Percentiles rank a stretch among this genome's conserved stretches.
These are phyloP conservation scores for Drosophila stalkeri DNA, from an alignment of 2,888 invertebrate species.

Conservation along the genomic window DNA sequence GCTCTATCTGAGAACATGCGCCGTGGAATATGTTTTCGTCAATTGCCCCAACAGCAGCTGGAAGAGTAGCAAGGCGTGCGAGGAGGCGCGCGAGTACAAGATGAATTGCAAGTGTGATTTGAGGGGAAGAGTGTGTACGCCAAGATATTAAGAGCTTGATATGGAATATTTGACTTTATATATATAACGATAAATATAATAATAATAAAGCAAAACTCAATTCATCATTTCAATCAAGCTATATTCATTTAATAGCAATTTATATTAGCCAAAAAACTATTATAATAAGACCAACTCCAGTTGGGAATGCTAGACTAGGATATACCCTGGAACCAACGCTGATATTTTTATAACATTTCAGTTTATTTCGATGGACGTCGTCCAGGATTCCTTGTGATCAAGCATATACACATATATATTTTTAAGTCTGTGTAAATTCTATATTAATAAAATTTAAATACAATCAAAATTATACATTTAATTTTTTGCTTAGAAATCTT, in stretches of 20 bases:
- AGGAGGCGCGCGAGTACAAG: conserved; percentile 36
- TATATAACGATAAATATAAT: too few species aligned
- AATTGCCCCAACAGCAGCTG: conserved; percentile 60
- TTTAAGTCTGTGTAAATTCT: too few species aligned
- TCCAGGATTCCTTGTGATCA: too few species aligned
- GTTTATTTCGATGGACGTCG: too few species aligned
- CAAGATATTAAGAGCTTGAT: neutral
- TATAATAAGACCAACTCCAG: neutral
- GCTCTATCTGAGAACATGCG: conserved; percentile 40
- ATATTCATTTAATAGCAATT: neutral
- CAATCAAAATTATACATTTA: neutral
- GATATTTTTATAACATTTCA: too few species aligned
- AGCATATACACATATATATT: too few species aligned
- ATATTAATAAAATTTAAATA: neutral
- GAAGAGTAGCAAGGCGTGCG: conserved; percentile 46
- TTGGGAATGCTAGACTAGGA: neutral
- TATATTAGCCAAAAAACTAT: neutral
- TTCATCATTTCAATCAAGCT: neutral
- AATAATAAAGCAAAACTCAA: too few species aligned
- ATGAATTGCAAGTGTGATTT: conserved; percentile 38
- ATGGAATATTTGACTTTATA: neutral
- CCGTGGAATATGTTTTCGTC: conserved; percentile 35
- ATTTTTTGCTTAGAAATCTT: neutral
- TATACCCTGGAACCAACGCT: neutral
- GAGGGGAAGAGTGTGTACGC: conserved; percentile 13